A percentile compares a stretch with the other conserved stretches of the same genome.
Conservation (phyloP, 2,888 invertebrate genomes). For the Corythucha ciliata region DNA sequence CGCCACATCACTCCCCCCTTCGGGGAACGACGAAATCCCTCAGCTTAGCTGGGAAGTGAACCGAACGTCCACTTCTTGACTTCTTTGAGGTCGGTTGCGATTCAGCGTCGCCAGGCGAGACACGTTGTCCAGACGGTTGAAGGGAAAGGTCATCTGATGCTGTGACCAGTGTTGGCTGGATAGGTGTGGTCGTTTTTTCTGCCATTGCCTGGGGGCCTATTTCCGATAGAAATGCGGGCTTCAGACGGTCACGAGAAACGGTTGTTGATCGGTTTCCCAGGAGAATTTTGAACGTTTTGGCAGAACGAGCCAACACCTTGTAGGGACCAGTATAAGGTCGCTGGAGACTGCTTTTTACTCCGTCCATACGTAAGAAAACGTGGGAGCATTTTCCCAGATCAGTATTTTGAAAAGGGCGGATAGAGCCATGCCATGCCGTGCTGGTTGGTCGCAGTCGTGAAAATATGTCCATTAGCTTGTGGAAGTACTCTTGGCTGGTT, state of each 20-base stretch:
- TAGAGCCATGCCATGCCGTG: neutral
- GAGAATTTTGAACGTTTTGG: constrained; percentile 4
- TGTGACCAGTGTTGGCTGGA: too few species aligned
- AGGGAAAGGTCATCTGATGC: too few species aligned
- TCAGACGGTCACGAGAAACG: constrained; percentile 10
- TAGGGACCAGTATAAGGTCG: constrained; percentile 24
- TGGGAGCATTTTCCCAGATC: constrained; percentile 18
- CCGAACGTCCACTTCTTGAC: too few species aligned
- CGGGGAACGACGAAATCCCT: too few species aligned
- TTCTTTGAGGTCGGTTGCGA: too few species aligned
- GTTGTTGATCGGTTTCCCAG: neutral
- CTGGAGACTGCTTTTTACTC: constrained; percentile 13
- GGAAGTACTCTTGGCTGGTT: neutral
- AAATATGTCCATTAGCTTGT: neutral
- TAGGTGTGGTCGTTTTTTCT: too few species aligned
- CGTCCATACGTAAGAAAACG: constrained; percentile 24
- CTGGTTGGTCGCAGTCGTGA: neutral
- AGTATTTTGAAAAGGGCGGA: neutral
- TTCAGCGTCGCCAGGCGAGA: too few species aligned
- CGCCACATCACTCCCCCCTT: too few species aligned
- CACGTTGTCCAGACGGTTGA: too few species aligned
- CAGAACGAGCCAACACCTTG: neutral
- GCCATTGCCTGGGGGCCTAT: too few species aligned
- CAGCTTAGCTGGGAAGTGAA: too few species aligned
- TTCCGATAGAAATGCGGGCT: too few species aligned